phyloP scores from a whole-genome alignment of 2,113 vertebrate species.

The Mormyrus lacerda region DNA sequence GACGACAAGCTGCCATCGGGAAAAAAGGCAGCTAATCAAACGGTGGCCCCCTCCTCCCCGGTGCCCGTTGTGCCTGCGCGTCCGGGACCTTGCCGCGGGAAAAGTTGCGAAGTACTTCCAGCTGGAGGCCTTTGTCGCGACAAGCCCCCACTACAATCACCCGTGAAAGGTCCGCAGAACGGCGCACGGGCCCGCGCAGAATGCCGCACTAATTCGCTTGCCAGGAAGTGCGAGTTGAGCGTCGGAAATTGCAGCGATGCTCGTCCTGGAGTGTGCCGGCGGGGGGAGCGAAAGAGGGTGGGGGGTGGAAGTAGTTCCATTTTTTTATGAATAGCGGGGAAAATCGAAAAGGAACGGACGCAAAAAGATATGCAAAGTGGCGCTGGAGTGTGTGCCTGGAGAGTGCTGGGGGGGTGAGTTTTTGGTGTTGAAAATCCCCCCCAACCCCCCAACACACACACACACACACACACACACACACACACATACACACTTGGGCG shows the following conservation, averaged over 20 bases:
- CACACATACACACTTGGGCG: not conserved
- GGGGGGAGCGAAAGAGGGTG: not conserved
- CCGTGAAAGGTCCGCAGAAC: constrained; percentile 16
- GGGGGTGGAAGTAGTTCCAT: constrained; percentile 5
- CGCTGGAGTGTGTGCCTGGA: not conserved
- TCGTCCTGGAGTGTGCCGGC: constrained; percentile 5
- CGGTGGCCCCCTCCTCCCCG: not conserved
- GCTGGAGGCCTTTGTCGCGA: constrained; percentile 20
- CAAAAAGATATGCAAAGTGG: constrained; percentile 22
- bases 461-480: not conserved
- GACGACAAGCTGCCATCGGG: not conserved
- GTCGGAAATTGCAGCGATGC: constrained; percentile 26
- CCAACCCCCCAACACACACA: not conserved
- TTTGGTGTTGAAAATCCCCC: not conserved
- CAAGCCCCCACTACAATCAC: constrained; percentile 12
- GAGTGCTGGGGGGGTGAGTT: not conserved
- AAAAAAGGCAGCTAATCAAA: constrained; percentile 8
- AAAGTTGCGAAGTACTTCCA: constrained; percentile 24
- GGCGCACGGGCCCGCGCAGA: not conserved
- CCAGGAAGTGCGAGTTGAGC: constrained; percentile 23
- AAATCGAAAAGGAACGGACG: not conserved
- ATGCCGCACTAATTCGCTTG: constrained; percentile 19
- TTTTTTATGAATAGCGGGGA: constrained; percentile 21
- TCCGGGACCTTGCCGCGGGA: constrained; percentile 4
- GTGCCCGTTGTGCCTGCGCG: constrained; percentile 4